Conservation (phyloP, 2,113 vertebrate species). For the Setophaga coronata region DNA sequence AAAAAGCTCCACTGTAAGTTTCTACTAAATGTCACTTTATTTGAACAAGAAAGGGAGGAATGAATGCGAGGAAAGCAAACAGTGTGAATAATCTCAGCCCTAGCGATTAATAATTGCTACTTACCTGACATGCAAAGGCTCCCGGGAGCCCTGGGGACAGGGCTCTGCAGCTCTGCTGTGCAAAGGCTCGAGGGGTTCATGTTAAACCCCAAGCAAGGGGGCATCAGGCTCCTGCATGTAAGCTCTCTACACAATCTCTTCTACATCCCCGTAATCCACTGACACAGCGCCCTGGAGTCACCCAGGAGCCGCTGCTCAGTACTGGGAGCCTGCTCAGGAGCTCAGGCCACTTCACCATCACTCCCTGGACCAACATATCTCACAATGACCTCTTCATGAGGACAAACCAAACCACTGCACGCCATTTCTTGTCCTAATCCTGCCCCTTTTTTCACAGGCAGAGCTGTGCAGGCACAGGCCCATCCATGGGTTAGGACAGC, state of each 20-base stretch:
- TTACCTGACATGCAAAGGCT: not conserved
- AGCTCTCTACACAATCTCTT: not conserved
- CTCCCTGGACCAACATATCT: not conserved
- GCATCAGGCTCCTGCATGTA: not conserved
- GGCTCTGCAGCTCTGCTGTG: not conserved
- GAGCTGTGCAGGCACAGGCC: not conserved
- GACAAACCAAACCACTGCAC: not conserved
- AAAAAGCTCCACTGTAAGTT: slow-evolving; percentile 17
- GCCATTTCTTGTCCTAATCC: not conserved
- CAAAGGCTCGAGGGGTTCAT: not conserved
- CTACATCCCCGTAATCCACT: not conserved
- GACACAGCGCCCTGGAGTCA: not conserved
- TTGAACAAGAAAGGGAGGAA: slow-evolving; percentile 19
- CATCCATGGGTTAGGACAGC: not conserved
- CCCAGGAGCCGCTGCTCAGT: accelerated
- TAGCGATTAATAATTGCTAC: not conserved
- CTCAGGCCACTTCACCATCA: not conserved
- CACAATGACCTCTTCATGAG: accelerated
- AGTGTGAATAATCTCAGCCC: not conserved
- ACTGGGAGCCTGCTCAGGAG: not conserved
- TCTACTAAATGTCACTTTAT: not conserved
- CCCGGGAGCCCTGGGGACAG: not conserved
- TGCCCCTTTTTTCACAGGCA: not conserved
- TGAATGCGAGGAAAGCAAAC: slow-evolving; percentile 13
- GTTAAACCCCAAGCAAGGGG: not conserved